phyloP scores from a whole-genome alignment of 2,888 invertebrate species.

The Cheilosia vulpina region DNA sequence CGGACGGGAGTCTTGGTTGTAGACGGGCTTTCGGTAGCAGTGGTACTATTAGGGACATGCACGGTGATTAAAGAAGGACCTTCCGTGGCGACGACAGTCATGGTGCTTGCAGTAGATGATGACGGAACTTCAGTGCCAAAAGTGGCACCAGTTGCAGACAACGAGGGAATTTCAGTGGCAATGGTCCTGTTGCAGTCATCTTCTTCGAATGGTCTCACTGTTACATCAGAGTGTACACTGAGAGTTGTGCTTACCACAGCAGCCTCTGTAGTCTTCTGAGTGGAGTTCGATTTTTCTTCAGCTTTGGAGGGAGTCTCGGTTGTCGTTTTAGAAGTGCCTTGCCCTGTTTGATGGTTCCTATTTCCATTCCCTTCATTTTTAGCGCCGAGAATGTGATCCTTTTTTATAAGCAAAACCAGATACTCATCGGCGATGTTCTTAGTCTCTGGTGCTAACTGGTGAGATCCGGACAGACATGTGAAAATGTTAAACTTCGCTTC shows the following conservation, averaged over 20 bases:
- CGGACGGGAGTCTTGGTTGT: background rate
- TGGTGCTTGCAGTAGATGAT: too few relatives aligned
- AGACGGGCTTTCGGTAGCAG: too few relatives aligned
- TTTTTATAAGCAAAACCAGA: conserved; percentile 44
- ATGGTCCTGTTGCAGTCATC: background rate
- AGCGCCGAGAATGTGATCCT: background rate
- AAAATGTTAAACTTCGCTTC: background rate
- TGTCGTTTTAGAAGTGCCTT: background rate
- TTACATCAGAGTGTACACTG: background rate
- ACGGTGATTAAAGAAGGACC: too few relatives aligned
- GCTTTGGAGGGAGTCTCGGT: background rate
- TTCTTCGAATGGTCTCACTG: background rate
- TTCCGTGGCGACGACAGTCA: too few relatives aligned
- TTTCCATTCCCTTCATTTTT: background rate
- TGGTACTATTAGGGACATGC: too few relatives aligned
- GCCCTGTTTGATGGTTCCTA: background rate
- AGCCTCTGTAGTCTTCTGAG: background rate
- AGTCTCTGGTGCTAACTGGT: background rate
- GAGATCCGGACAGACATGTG: conserved; percentile 9
- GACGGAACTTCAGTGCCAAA: too few relatives aligned
- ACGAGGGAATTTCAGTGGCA: background rate
- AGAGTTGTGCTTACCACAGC: background rate
- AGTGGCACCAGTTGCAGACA: background rate
- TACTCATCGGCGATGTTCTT: conserved; percentile 23
- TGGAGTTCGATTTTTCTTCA: background rate